Evolutionary conservation across 2,113 vertebrate species (phyloP).

Genomic region (Rhinopithecus roxellana): DNA sequence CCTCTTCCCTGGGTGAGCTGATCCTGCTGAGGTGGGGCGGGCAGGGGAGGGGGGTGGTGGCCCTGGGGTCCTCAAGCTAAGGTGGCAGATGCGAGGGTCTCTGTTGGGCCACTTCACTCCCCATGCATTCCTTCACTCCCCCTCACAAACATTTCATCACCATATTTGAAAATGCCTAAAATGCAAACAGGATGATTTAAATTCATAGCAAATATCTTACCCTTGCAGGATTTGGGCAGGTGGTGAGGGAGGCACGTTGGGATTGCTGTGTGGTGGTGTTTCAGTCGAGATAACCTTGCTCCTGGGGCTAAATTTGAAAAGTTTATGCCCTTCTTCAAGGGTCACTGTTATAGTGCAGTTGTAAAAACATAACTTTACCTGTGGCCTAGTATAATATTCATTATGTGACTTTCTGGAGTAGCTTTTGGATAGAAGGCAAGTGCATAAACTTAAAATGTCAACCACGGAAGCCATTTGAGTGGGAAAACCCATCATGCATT

Average conservation of each 20-base stretch:
- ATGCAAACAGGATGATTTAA: slow-evolving; percentile 14
- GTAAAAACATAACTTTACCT: not conserved
- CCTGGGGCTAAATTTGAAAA: not conserved
- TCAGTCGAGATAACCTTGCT: not conserved
- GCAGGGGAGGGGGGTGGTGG: too few relatives aligned
- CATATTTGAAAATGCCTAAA: not conserved
- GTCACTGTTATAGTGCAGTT: not conserved
- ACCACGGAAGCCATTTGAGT: not conserved
- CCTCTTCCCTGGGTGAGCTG: not conserved
- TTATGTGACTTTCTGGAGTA: not conserved
- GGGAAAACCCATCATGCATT: not conserved
- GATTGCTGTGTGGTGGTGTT: not conserved
- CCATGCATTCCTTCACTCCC: not conserved
- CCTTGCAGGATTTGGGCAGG: not conserved
- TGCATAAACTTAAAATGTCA: slow-evolving; percentile 20
- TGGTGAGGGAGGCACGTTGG: not conserved
- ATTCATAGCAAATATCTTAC: not conserved
- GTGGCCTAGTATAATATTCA: not conserved
- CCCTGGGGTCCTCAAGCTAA: not conserved
- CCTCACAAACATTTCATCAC: not conserved
- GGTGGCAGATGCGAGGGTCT: not conserved
- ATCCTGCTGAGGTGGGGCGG: not conserved
- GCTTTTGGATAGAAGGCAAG: slow-evolving; percentile 4
- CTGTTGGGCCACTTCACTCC: not conserved
- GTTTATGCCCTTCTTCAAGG: not conserved